phyloP scores from a whole-genome alignment of 2,113 vertebrate genomes.

The Willisornis vidua region DNA sequence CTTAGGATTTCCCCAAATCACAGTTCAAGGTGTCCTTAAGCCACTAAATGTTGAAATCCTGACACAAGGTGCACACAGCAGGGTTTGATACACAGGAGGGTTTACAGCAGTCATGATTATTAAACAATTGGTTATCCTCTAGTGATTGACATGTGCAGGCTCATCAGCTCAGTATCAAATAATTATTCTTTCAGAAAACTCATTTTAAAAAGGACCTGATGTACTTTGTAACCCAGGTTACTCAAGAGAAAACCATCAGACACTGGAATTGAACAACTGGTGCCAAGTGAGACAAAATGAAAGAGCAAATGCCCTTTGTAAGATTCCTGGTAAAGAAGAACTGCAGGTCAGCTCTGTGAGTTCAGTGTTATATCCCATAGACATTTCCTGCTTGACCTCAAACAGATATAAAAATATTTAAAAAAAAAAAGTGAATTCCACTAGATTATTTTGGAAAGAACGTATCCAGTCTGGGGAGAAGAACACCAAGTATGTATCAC shows the following conservation, averaged over 20 bases:
- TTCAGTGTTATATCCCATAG: background rate
- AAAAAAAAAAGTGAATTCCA: background rate
- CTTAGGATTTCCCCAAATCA: background rate
- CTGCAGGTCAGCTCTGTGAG: constrained; percentile 11
- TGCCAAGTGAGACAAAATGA: background rate
- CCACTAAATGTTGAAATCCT: background rate
- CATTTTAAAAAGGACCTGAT: background rate
- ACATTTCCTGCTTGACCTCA: background rate
- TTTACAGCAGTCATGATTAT: background rate
- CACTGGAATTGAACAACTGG: background rate
- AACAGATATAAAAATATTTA: background rate
- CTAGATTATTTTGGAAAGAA: background rate
- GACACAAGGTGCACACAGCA: rapidly evolving
- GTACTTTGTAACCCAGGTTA: background rate
- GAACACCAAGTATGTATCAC: background rate
- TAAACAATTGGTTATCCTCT: background rate
- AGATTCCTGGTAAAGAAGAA: constrained; percentile 15
- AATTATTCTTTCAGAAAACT: background rate
- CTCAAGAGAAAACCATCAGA: background rate
- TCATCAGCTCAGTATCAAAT: background rate
- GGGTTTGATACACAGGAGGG: background rate
- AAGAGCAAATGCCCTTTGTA: constrained; percentile 11
- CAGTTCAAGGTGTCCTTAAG: background rate
- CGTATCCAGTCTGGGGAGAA: background rate
- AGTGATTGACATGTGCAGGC: background rate